A percentile compares a stretch with the other conserved stretches of the same genome.
phyloP scores from a whole-genome alignment of 2,113 vertebrate species.

The Sylvilagus bachmani region DNA sequence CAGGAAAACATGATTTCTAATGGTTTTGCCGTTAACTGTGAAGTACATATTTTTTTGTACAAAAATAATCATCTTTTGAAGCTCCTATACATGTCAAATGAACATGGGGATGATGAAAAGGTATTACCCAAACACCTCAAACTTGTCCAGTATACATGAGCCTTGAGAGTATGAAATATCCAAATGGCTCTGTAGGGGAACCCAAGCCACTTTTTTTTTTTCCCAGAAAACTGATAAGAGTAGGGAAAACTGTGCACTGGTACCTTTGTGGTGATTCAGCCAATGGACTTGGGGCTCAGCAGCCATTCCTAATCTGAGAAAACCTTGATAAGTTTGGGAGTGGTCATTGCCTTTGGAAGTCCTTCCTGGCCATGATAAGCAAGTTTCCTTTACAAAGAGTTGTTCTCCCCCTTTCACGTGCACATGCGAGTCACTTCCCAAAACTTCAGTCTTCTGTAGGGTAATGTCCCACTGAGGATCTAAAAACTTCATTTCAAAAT shows the following conservation, averaged over 20 bases:
- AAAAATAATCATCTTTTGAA: constrained; percentile 6
- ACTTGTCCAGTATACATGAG: background rate
- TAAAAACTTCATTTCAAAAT: background rate
- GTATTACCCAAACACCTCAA: background rate
- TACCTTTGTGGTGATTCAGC: background rate
- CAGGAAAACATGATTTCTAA: background rate
- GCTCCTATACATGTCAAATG: background rate
- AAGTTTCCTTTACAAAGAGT: background rate
- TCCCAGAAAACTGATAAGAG: background rate
- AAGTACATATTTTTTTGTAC: background rate
- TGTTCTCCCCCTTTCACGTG: background rate
- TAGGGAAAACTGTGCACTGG: too few relatives aligned
- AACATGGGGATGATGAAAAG: background rate
- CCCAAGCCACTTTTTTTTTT: background rate
- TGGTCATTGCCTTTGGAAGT: background rate
- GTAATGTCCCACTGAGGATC: background rate
- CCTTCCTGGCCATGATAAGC: background rate
- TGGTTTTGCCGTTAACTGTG: background rate
- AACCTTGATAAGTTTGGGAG: too few relatives aligned
- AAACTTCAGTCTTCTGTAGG: background rate
- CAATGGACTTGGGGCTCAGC: fast-evolving
- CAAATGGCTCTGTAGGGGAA: background rate
- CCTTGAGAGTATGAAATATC: background rate
- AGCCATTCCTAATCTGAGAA: background rate
- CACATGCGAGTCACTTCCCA: background rate